A percentile compares a stretch with the other conserved stretches of the same genome.
Conservation (phyloP, 1,140 invertebrate genomes). For the Leguminivora glycinivorella region DNA sequence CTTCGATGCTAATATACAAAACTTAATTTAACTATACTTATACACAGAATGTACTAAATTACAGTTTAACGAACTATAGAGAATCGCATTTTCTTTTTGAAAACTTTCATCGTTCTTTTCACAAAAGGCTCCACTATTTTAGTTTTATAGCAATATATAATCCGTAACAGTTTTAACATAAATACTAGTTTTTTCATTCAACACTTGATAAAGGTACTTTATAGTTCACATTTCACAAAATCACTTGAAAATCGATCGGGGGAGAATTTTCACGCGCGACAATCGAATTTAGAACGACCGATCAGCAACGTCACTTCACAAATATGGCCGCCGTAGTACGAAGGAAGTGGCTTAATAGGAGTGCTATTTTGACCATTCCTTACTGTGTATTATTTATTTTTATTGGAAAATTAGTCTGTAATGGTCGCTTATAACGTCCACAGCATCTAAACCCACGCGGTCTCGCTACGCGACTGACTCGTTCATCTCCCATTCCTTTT, state of each 20-base stretch:
- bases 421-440: slow-evolving; percentile 52
- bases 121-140: slow-evolving; percentile 71
- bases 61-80: slow-evolving; percentile 60
- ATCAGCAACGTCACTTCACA: slow-evolving; percentile 43
- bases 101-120: slow-evolving; percentile 75
- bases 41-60: slow-evolving; percentile 36
- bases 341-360: slow-evolving; percentile 48
- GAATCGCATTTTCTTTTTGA: slow-evolving; percentile 74
- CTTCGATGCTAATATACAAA: not conserved
- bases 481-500: slow-evolving; percentile 49
- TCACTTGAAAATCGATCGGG: slow-evolving; percentile 44
- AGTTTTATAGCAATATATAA: slow-evolving; percentile 9
- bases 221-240: slow-evolving; percentile 36
- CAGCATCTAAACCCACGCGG: slow-evolving; percentile 62
- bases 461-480: slow-evolving; percentile 57
- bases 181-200: not conserved
- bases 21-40: slow-evolving; percentile 29
- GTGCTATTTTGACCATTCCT: slow-evolving; percentile 59
- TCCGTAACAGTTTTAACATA: slow-evolving; percentile 32
- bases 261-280: slow-evolving; percentile 51
- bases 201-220: not conserved
- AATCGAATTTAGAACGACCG: slow-evolving; percentile 56
- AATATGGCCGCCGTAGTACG: slow-evolving; percentile 48
- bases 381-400: slow-evolving; percentile 65
- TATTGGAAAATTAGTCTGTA: slow-evolving; percentile 73